Base-by-base conservation (phyloP, 2,113 vertebrate species). In the Nymphicus hollandicus region DNA sequence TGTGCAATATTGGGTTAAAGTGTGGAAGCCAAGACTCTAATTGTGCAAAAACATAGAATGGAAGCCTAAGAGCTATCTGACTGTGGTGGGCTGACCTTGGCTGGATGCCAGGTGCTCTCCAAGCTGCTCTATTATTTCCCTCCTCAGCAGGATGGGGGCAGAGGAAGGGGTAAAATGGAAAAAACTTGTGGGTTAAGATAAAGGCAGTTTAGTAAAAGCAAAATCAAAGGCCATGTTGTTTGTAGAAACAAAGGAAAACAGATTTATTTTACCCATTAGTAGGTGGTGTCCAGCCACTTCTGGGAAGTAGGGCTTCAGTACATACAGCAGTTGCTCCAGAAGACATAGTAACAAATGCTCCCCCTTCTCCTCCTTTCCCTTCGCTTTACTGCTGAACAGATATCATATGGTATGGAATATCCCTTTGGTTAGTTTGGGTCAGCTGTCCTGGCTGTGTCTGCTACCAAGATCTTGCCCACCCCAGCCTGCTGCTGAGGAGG, bases 281-380 rank as follows among this genome's bases (percentile, higher is more conserved):
- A 52, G 37, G 46, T 6, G 10, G 33, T 28, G 47, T 52, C 29
- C 33, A 49, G 41, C 28, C 20, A 33, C 35, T 73, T 73, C 20
- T 20, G 10, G 15, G 66, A 79, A 69, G 22, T 8, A 35, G 22
- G 27, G 9, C 18, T 84, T 46, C 22, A 46, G 33, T 41, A 50
- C 0, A 0, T 0, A 0, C 19, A 93, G 20, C 4, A 10, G 37
- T 64, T 76, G 24, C n/a, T 70, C 43, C 64, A 25, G 47, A 89
- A 56, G 47, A 63, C 23, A 63, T 74, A 69, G 55, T 37, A 78
- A 49, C 31, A 27, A 72, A 29, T 23, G 13, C 13, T 58, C 19
- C 33, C 55, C 20, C n/a, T 35, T 58, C 20, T n/a, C 13, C 33
- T 58, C 33, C 33, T n/a, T 58, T 35, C 13, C 13, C 56, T 58